Percentiles rank a stretch among this genome's conserved stretches.
Evolutionary conservation across 2,113 vertebrate genomes (phyloP).

Genomic region (Polyodon spathula): DNA sequence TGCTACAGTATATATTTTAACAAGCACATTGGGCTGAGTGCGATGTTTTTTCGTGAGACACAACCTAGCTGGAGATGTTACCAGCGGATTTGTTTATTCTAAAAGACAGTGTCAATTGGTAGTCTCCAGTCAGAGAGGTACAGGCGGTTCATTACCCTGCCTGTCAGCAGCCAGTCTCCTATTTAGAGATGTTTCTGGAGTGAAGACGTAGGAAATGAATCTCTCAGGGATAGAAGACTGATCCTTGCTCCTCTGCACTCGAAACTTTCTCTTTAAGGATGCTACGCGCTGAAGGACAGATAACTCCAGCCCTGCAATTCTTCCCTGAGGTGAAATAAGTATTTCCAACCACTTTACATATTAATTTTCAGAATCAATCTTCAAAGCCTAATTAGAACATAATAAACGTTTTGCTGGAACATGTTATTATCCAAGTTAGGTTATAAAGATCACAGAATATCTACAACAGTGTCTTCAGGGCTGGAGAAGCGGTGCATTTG

Average conservation of each 20-base stretch:
- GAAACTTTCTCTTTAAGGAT: neutral
- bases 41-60: too few relatives aligned
- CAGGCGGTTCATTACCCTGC: too few relatives aligned
- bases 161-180: neutral
- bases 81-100: too few relatives aligned
- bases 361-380: constrained; percentile 4
- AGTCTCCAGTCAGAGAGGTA: too few relatives aligned
- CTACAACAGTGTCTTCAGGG: neutral
- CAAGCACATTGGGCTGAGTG: too few relatives aligned
- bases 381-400: neutral
- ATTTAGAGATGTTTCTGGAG: too few relatives aligned
- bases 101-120: too few relatives aligned
- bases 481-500: too few relatives aligned
- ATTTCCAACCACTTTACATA: neutral
- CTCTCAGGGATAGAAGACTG: neutral
- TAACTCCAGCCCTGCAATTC: too few relatives aligned
- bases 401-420: neutral
- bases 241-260: neutral
- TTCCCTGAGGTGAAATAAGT: neutral
- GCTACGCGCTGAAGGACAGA: neutral
- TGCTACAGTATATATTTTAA: too few relatives aligned
- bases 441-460: neutral
- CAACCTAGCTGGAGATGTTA: too few relatives aligned
- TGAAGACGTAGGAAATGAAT: neutral
- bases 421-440: constrained; percentile 3